Evolutionary conservation across 2,113 vertebrate genomes (phyloP), one percentile per base, ranked within the genome.

Genomic region (Eretmodus cyanostictus): DNA sequence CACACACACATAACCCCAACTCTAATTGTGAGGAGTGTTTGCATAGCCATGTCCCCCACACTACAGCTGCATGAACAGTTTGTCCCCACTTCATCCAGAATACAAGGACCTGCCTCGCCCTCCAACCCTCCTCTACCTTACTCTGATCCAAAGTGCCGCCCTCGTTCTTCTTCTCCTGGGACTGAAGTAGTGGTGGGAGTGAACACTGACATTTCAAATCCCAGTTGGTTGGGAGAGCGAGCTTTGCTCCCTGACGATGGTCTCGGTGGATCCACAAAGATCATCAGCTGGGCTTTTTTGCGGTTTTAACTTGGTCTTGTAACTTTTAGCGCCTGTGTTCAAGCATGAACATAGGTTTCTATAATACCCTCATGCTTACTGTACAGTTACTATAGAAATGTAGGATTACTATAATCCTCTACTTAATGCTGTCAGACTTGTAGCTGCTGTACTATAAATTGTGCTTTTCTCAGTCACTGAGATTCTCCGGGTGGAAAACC

Each of bases 341-440:
- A 22, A 38, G 78, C 76, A 80, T 86, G 82, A 31, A 80, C 42
- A 54, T 14, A 45, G 59, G 73, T 55, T 83, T 51, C 83, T 68
- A 16, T 83, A 84, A 73, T 16, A 82, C 55, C 76, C 7, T 66
- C 29, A 47, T 17, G 42, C 71, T 81, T 85, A 83, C 86, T 54
- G 6, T 83, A 61, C 54, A 61, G 83, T 82, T n/a, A 68, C 55
- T 85, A 80, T 87, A 79, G 59, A 86, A 88, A 87, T 82, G 29
- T 59, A 45, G 86, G 84, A 93, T 88, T 88, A 89, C 76, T 66
- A 12, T 90, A 87, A 93, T 91, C 87, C 79, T 63, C 53, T 40
- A 3, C 9, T 66, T 73, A 87, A 84, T 81, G 61, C 57, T 16
- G 38, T 81, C 42, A 61, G 66, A 45, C 59, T 19, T 68, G 53